Evolutionary conservation across 2,888 invertebrate genomes (phyloP), one percentile per base, ranked within the genome.

Genomic region (Melinaea marsaeus): DNA sequence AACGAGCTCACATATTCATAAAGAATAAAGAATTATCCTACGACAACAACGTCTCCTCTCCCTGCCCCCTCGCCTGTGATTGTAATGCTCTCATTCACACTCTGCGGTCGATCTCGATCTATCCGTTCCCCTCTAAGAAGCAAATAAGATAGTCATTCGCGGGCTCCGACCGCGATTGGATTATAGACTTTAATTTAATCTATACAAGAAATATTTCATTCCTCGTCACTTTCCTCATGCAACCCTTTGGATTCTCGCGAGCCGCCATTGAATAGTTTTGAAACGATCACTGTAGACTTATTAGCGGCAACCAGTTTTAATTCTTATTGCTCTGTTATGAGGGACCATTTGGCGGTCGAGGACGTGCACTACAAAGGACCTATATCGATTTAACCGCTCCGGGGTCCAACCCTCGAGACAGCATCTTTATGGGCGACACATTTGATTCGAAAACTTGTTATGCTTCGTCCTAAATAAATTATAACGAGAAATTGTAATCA

Each of bases 371-470:
- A 83, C 84, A 85, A 88, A 87, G 80, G 84, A 83, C 85, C 81
- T 81, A 86, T 88, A 85, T 86, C 80, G 81, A 85, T 86, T 84
- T 85, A 86, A 85, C 85, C 78, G 79, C 81, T 80, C 77, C 78
- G 78, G 79, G 80, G 86, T 82, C 85, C 90, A 88, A 84, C 88
- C 90, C 88, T 88, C 86, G 79, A 79, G 79, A 84, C 85, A 85
- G 85, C 88, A 89, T 90, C 90, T 90, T 90, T 90, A 90, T 89
- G 88, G 89, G 88, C 89, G 90, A 90, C 90, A 89, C 86, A 86
- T 89, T 90, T 89, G 88, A 90, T 88, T 90, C 89, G 87, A 88
- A 88, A 90, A 90, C 90, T 90, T 90, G 90, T 90, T 90, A 89
- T 89, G 88, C 87, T 86, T 86, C 90, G 83, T 85, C 85, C 86